Conservation (phyloP, 1,140 invertebrate genomes). For the Dreissena polymorpha region DNA sequence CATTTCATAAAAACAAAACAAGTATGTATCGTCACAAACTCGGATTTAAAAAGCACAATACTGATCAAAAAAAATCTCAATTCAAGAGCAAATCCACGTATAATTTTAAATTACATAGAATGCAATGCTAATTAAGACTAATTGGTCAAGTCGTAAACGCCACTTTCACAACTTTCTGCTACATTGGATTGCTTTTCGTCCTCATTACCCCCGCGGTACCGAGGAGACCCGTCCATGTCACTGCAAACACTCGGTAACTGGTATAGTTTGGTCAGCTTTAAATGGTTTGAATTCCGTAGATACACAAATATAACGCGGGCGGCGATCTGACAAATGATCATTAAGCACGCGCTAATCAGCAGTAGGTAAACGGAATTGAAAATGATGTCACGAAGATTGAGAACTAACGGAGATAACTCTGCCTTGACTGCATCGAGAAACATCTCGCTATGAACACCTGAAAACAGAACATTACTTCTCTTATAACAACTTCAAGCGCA, state of each 20-base stretch:
- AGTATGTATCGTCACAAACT: too few relatives aligned
- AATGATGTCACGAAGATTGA: conserved; percentile 17
- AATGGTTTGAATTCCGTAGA: conserved; percentile 35
- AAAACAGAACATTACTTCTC: too few relatives aligned
- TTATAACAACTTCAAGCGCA: too few relatives aligned
- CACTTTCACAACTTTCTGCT: conserved; percentile 52
- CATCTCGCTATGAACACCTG: conserved; percentile 35
- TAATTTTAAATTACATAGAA: too few relatives aligned
- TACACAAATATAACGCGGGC: conserved; percentile 43
- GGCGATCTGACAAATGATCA: conserved; percentile 45
- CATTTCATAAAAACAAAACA: too few relatives aligned
- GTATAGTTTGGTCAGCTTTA: conserved; percentile 32
- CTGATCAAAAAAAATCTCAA: too few relatives aligned
- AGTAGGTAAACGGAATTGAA: conserved; percentile 44
- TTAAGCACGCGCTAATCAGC: conserved; percentile 12
- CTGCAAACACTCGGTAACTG: conserved; percentile 20
- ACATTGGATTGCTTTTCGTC: too few relatives aligned
- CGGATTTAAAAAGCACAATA: too few relatives aligned
- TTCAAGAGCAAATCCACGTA: too few relatives aligned
- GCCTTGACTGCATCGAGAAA: conserved; percentile 23
- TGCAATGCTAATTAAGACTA: too few relatives aligned
- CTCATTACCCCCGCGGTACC: conserved; percentile 38
- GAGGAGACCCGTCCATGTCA: conserved; percentile 13
- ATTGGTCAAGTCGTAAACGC: conserved; percentile 49
- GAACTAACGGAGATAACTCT: conserved; percentile 49